Conservation (phyloP, 2,113 vertebrate genomes). For the Paramisgurnus dabryanus region DNA sequence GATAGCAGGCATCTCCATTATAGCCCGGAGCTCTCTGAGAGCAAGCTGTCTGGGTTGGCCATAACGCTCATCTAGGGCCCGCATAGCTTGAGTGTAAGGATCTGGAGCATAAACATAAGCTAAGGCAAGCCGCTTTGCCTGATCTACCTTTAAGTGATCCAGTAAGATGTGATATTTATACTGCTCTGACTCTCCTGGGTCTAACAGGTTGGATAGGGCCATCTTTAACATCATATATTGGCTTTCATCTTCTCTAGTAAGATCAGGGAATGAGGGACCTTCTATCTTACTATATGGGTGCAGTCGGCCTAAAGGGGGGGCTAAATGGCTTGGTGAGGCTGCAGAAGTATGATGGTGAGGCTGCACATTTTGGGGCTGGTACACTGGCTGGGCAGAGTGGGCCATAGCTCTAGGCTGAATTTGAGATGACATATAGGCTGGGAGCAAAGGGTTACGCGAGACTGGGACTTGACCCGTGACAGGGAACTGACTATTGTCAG, state of each 20-base stretch:
- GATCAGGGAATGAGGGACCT: constrained; percentile 18
- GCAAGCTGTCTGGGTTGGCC: not conserved
- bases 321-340: not conserved
- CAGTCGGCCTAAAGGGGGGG: no score
- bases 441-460: no score
- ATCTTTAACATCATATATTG: constrained; percentile 19
- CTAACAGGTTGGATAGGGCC: constrained; percentile 13
- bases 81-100: not conserved
- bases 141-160: constrained; percentile 7
- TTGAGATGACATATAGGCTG: not conserved
- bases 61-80: not conserved
- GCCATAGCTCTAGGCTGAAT: not conserved
- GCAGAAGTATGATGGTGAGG: not conserved
- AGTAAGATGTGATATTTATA: constrained; percentile 17
- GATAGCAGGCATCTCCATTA: not conserved
- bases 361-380: not conserved
- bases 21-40: not conserved
- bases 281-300: not conserved
- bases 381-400: not conserved
- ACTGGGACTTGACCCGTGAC: no score
- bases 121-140: not conserved
- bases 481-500: no score
- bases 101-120: not conserved
- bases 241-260: constrained; percentile 16
- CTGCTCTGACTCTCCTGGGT: constrained; percentile 2